These are phyloP conservation scores for Cheilosia vulpina DNA, from an alignment of 2,888 invertebrate species.

Conservation along the genomic window DNA sequence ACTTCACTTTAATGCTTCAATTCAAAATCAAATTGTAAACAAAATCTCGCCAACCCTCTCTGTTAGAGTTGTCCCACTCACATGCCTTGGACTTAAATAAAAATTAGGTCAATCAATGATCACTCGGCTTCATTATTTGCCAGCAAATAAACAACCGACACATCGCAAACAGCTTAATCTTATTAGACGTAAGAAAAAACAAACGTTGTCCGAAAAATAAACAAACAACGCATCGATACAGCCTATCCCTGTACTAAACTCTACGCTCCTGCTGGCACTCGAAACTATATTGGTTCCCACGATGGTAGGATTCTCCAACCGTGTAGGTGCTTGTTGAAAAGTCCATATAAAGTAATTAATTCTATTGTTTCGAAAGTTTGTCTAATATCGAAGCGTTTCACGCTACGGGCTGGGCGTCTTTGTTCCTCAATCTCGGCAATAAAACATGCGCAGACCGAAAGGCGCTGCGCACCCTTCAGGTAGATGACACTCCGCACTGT, in stretches of 20 bases:
- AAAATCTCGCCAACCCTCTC: neutral
- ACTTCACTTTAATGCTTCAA: no score
- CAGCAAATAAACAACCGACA: slow-evolving; percentile 1
- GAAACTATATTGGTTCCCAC: slow-evolving; percentile 66
- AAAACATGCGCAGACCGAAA: slow-evolving; percentile 41
- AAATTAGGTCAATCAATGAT: slow-evolving; percentile 19
- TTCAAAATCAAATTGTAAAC: no score
- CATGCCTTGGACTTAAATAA: neutral
- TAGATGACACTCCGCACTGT: slow-evolving; percentile 25
- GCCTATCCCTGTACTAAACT: neutral
- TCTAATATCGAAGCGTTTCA: slow-evolving; percentile 69
- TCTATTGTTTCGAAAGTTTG: slow-evolving; percentile 71
- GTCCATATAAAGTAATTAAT: slow-evolving; percentile 71
- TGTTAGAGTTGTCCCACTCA: no score
- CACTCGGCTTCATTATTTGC: slow-evolving; percentile 7
- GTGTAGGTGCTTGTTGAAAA: slow-evolving; percentile 60
- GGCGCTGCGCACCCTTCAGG: slow-evolving; percentile 57
- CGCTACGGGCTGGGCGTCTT: slow-evolving; percentile 50
- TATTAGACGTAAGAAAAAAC: slow-evolving; percentile 48
- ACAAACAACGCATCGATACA: slow-evolving; percentile 21
- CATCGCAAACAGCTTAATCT: slow-evolving; percentile 36
- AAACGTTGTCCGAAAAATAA: slow-evolving; percentile 32
- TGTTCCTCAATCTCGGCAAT: slow-evolving; percentile 36
- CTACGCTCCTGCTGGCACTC: slow-evolving; percentile 24
- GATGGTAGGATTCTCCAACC: slow-evolving; percentile 25